phyloP scores from a whole-genome alignment of 2,113 vertebrate genomes.

The Hyaena hyaena region DNA sequence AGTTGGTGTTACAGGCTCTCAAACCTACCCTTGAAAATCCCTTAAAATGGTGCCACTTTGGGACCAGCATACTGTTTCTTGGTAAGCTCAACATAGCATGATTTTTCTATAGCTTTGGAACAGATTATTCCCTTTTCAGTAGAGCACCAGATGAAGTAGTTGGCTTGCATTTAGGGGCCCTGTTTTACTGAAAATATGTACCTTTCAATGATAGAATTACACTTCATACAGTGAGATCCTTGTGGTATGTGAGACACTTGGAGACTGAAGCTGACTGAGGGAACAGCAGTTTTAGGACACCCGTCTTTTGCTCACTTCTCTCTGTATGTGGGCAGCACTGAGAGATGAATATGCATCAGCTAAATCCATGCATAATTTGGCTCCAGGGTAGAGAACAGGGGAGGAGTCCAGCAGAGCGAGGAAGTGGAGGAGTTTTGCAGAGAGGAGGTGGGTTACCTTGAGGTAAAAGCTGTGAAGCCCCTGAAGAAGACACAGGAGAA shows the following conservation, averaged over 20 bases:
- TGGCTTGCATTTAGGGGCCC: not conserved
- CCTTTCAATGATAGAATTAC: slow-evolving; percentile 49
- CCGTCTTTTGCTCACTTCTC: not conserved
- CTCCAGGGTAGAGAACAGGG: not conserved
- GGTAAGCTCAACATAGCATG: not conserved
- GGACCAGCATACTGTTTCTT: not conserved
- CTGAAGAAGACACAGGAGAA: not conserved
- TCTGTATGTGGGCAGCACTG: not conserved
- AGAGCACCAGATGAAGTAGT: not conserved
- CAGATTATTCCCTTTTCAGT: slow-evolving; percentile 6
- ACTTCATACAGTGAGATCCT: not conserved
- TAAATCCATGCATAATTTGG: not conserved
- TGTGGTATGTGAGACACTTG: not conserved
- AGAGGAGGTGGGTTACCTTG: not conserved
- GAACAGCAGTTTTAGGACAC: slow-evolving; percentile 12
- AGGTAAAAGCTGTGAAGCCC: not conserved
- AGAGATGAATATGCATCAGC: slow-evolving; percentile 20
- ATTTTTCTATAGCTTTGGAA: slow-evolving; percentile 20
- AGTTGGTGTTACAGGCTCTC: not conserved
- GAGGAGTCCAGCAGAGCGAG: not conserved
- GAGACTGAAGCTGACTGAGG: not conserved
- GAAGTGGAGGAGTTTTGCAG: not conserved
- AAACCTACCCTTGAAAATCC: not conserved
- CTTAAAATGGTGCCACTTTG: not conserved
- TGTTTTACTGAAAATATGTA: slow-evolving; percentile 34